Base-by-base conservation (phyloP, 2,113 vertebrate species). In the Suricata suricatta region DNA sequence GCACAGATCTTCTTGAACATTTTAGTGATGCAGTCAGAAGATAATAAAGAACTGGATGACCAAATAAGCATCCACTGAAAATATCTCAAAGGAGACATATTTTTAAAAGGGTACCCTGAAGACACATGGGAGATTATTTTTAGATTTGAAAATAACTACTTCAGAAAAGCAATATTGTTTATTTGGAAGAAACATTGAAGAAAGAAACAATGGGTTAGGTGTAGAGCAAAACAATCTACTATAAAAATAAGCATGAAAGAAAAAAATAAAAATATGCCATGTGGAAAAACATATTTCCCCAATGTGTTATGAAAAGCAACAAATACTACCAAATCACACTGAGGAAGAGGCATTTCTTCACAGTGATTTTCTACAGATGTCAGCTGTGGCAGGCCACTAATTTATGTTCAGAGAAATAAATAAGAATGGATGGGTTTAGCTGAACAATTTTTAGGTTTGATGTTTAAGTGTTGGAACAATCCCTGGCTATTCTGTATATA, bases 131-230 rank as follows among this genome's bases (percentile, higher is more conserved):
- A 98, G 38, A 71, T 96, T 98, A 98, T 95, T 90, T 96, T 95
- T 87, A 50, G 35, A 93, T 95, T 91, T 92, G 63, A 98, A 98
- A 98, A 98, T 96, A 96, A 96, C 64, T 66, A 92, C 54, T 98
- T 97, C 85, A 97, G 95, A 96, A 96, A 98, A 97, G 44, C 66
- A 92, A 38, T 86, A 87, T 81, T 98, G 81, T 97, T 98, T 98
- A 93, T 97, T 98, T 98, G 96, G 96, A 98, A 98, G 95, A 98
- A 33, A 98, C 98, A 96, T 7, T n/a, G 97, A 98, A 98, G 77
- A 97, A 96, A 71, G 86, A 90, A 98, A 98, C 95, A 98, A 98
- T 95, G 88, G 77, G 38, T 90, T 98, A 87, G 89, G 83, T 87
- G 21, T 79, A 98, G 97, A 98, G 90, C 92, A 98, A 98, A 98